Conservation (phyloP, 2,113 vertebrate species). For the Guaruba guarouba region DNA sequence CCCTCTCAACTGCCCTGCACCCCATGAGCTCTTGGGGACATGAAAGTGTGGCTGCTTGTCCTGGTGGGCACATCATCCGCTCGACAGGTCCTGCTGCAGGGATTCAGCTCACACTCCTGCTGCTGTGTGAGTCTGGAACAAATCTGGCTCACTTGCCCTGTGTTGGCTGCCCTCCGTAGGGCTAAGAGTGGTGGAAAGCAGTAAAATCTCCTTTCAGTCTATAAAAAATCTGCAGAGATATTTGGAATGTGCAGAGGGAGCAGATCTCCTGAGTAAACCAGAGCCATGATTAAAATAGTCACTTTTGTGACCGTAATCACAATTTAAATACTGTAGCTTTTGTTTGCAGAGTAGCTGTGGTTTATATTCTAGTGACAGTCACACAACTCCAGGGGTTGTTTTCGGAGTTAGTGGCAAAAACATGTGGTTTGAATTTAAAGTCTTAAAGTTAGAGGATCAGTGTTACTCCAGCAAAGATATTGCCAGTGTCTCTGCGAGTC, state of each 20-base stretch:
- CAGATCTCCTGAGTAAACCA: conserved; percentile 43
- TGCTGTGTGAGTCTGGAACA: conserved; percentile 35
- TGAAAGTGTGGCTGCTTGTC: neutral
- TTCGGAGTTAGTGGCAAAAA: conserved; percentile 28
- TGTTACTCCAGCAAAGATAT: conserved; percentile 40
- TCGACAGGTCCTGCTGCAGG: neutral
- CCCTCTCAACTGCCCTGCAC: neutral
- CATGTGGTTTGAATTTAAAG: conserved; percentile 66
- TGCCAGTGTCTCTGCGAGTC: conserved; percentile 36
- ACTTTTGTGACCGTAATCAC: conserved; percentile 32
- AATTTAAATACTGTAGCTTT: conserved; percentile 56
- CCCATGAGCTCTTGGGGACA: rapidly evolving
- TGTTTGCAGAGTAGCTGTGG: conserved; percentile 50
- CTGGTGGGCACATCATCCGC: neutral
- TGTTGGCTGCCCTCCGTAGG: conserved; percentile 18
- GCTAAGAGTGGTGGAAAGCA: conserved; percentile 50
- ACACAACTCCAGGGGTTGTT: conserved; percentile 33
- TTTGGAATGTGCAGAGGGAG: conserved; percentile 66
- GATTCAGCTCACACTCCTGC: conserved; percentile 13
- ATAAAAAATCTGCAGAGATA: conserved; percentile 71
- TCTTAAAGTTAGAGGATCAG: conserved; percentile 44
- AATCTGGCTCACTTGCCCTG: conserved; percentile 39
- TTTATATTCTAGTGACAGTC: conserved; percentile 64
- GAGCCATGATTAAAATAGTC: conserved; percentile 65
- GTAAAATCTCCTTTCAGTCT: conserved; percentile 68